phyloP scores from a whole-genome alignment of 2,113 vertebrate genomes.

The Perognathus longimembris region DNA sequence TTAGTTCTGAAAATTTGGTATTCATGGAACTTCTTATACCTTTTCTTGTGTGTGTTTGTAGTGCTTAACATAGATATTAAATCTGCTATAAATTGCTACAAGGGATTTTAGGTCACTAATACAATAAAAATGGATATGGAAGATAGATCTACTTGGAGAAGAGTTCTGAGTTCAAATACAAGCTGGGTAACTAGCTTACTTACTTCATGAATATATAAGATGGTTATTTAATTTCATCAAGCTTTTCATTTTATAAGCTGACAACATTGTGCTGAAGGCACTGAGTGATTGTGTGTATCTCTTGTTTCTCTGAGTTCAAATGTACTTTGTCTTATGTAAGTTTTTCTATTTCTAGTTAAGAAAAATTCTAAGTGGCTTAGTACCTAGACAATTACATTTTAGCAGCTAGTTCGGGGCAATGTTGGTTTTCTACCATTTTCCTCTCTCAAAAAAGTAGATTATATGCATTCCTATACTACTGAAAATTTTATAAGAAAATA shows the following conservation, averaged over 20 bases:
- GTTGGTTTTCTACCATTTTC: background rate
- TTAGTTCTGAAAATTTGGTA: slow-evolving; percentile 14
- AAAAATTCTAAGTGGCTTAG: background rate
- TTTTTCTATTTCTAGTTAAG: background rate
- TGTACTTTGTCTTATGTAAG: background rate
- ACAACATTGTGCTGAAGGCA: background rate
- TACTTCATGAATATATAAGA: background rate
- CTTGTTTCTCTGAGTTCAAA: slow-evolving; percentile 6
- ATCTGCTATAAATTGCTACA: background rate
- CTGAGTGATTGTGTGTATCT: background rate
- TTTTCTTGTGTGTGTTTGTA: background rate
- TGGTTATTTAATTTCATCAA: background rate
- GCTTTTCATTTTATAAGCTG: slow-evolving; percentile 11
- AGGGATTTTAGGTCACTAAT: background rate
- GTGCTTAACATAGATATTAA: background rate
- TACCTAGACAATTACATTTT: background rate
- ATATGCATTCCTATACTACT: no score
- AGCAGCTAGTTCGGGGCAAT: background rate
- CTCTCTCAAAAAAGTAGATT: background rate
- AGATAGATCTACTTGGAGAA: background rate
- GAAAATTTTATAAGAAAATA: no score
- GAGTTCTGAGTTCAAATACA: background rate
- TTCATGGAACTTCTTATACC: background rate
- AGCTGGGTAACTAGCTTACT: background rate
- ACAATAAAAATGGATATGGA: background rate